A percentile compares a stretch with the other conserved stretches of the same genome.
Evolutionary conservation across 2,888 invertebrate species (phyloP).

Genomic region (Lepidocyrtinus sp.): DNA sequence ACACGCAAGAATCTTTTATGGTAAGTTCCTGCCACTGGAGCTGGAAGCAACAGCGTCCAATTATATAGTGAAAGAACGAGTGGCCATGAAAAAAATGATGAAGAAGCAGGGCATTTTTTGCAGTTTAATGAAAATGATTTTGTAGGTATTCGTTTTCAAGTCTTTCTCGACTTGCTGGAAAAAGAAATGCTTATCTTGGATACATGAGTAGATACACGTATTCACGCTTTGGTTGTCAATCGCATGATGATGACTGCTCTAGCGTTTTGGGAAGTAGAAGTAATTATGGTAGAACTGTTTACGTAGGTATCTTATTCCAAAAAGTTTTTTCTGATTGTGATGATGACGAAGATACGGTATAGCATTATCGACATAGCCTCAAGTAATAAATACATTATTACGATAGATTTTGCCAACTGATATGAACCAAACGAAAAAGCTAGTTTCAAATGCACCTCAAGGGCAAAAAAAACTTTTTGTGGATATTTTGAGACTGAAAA

Average conservation of each 20-base stretch:
- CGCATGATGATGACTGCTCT: too few relatives aligned
- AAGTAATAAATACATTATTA: not conserved
- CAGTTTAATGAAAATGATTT: not conserved
- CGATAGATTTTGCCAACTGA: not conserved
- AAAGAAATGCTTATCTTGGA: not conserved
- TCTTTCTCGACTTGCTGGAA: not conserved
- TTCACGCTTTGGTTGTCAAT: not conserved
- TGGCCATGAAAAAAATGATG: slow-evolving; percentile 7
- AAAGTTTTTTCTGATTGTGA: not conserved
- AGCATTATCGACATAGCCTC: not conserved
- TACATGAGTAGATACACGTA: not conserved
- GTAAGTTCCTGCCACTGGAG: not conserved
- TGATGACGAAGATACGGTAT: too few relatives aligned
- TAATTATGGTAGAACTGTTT: not conserved
- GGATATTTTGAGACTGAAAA: too few relatives aligned
- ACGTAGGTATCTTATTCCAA: not conserved
- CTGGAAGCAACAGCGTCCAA: too few relatives aligned
- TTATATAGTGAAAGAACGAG: not conserved
- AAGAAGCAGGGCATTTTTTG: not conserved
- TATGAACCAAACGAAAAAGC: too few relatives aligned
- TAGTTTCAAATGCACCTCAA: too few relatives aligned
- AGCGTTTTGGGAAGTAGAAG: slow-evolving; percentile 2
- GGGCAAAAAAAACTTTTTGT: too few relatives aligned
- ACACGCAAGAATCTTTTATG: not conserved
- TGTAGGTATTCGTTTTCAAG: not conserved